Evolutionary conservation across 2,797 vertebrate genomes (phyloP).

Genomic region (Graptemys geographica): DNA sequence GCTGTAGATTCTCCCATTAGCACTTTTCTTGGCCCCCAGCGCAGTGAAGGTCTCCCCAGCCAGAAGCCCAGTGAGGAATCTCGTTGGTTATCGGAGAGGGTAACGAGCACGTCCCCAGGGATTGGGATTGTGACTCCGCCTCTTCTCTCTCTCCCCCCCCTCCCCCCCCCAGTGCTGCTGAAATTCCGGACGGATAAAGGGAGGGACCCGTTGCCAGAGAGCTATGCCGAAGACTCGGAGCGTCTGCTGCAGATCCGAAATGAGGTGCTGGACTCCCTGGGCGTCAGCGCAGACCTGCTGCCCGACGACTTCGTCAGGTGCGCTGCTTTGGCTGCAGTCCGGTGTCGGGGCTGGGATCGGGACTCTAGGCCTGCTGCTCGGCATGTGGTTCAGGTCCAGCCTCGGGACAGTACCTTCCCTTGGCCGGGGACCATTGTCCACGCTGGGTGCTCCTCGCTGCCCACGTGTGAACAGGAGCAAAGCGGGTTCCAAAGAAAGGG

Average conservation of each 20-base stretch:
- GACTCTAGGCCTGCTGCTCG: neutral
- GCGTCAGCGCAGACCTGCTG: slow-evolving; percentile 82
- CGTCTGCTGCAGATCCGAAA: slow-evolving; percentile 86
- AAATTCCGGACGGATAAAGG: slow-evolving; percentile 92
- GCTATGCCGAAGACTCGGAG: slow-evolving; percentile 82
- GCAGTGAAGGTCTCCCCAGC: neutral
- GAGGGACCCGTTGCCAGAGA: slow-evolving; percentile 85
- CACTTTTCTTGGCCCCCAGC: too few relatives aligned
- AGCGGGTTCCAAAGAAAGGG: neutral
- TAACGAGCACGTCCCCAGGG: neutral
- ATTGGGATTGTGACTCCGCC: neutral
- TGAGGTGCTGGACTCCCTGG: slow-evolving; percentile 86
- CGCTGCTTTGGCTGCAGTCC: neutral
- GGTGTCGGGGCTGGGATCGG: neutral
- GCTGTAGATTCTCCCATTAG: neutral
- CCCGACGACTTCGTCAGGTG: slow-evolving; percentile 89
- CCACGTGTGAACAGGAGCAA: neutral
- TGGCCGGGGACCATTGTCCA: too few relatives aligned
- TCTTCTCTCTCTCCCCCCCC: too few relatives aligned
- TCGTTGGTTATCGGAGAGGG: neutral
- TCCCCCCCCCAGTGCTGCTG: slow-evolving; percentile 85
- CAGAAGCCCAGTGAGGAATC: neutral
- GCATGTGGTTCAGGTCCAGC: too few relatives aligned
- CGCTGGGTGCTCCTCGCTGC: neutral
- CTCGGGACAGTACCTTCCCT: too few relatives aligned